Evolutionary conservation across 2,113 vertebrate genomes (phyloP).

Genomic region (Hemibagrus wyckioides): DNA sequence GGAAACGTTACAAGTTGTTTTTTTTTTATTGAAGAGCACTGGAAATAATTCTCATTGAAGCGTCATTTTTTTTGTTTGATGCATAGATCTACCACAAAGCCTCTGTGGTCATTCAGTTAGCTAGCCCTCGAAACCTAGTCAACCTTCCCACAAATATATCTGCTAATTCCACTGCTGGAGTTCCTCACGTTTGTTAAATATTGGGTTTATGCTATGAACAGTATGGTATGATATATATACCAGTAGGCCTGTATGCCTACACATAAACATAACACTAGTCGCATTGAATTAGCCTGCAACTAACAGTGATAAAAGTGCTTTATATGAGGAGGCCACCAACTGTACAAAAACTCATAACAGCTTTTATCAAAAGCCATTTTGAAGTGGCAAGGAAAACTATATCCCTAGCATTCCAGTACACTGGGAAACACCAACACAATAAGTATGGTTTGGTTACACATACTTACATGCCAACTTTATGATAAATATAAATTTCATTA

Average conservation of each 20-base stretch:
- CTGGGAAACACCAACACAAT: neutral
- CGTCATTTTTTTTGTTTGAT: neutral
- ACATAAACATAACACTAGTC: neutral
- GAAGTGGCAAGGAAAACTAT: neutral
- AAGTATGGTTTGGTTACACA: neutral
- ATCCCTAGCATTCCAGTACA: neutral
- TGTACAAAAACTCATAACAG: neutral
- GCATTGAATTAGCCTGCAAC: neutral
- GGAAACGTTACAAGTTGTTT: conserved; percentile 4
- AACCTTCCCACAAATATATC: neutral
- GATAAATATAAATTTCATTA: neutral
- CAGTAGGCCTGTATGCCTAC: neutral
- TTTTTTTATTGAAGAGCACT: neutral
- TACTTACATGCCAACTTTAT: neutral
- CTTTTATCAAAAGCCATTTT: neutral
- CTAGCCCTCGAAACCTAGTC: neutral
- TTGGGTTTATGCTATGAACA: neutral
- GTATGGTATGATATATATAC: neutral
- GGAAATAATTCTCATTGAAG: neutral
- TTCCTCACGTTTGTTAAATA: too few species aligned
- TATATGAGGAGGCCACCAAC: neutral
- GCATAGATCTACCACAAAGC: neutral
- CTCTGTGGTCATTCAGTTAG: neutral
- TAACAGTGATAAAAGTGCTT: neutral
- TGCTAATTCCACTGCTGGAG: neutral